Base-by-base conservation (phyloP, 2,888 invertebrate genomes). In the Tetragonisca angustula region DNA sequence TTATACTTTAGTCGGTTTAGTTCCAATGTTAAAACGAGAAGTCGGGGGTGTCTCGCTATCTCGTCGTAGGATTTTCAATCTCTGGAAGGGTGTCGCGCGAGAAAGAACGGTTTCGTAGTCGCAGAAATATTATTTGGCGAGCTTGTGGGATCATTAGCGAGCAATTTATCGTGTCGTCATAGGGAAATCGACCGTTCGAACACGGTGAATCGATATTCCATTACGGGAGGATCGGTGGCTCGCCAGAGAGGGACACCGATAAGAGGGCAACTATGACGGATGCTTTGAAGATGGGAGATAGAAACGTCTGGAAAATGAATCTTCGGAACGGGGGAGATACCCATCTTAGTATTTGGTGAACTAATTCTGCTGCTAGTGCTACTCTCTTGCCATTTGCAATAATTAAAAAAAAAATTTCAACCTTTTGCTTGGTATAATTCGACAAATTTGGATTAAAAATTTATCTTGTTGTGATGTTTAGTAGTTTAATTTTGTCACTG, bases 171-270 rank as follows among this genome's bases (percentile, higher is more conserved):
- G 69, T 52, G 69, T 69, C 82, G 74, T 56, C 50, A 61, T 15
- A 15, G 54, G 49, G 32, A 76, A 76, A 72, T 76, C 72, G 68
- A 43, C 24, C 52, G 59, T 56, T 56, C 69, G 59, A 69, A 72
- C 49, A 72, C 19, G 56, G 15, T n/a, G 67, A 83, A 83, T 83
- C 83, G 83, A 83, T 83, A 83, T 83, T 83, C 82, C 81, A 83
- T 83, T 83, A 83, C 56, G 43, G 43, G 54, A 32, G 65, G 54
- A 71, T 76, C 76, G 76, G 61, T 68, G 32, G 52, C 24, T 43
- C 9, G 72, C 67, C 65, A 36, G 62, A 49, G 24, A 67, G n/a
- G 61, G 17, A 54, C 43, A 19, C 19, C 73, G 81, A 81, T 76
- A 81, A 76, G 80, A 54, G 74, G 11, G 27, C 21, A 72, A 62